Base-by-base conservation (phyloP, 2,113 vertebrate genomes). In the Rhinogobius similis region DNA sequence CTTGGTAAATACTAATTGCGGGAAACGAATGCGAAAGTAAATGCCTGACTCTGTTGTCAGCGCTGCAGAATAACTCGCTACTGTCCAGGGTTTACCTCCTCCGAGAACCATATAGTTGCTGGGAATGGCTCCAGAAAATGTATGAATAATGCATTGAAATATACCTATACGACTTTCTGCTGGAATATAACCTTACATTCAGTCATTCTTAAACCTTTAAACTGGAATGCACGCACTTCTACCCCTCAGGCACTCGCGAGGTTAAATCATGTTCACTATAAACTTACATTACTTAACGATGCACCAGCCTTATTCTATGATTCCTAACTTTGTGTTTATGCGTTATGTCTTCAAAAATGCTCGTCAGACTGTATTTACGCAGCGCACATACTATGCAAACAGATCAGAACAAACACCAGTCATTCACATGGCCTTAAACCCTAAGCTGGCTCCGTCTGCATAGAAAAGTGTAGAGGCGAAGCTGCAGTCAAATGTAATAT, bases 121-220 rank as follows among this genome's bases (percentile, higher is more conserved):
- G 13, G 55, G 16, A 58, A 29, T 9, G 26, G 26, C 26, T 29
- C 55, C 55, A 58, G 55, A 8, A 29, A 58, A 58, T 58, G 24
- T 6, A 14, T 56, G 55, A 58, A 58, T 58, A 58, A 58, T 58
- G 8, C 55, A 58, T 27, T 9, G 24, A 56, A 56, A 56, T 56
- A 16, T 27, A 56, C 53, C 7, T 26, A 5, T 26, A 14, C 14
- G n/a, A n/a, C 55, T 58, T 58, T 58, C 55, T 14, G 29, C 20
- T 9, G 26, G 26, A 29, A 58, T 61, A 61, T n/a, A 32, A 86
- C 82, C 77, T 90, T 87, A 87, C 82, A 79, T 76, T 68, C 55
- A 61, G 84, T 77, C 61, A 76, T 65, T 76, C 64, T 10, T 21
- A 24, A 63, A 91, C 79, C 12, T 23, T 52, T 52, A 12, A 52